Evolutionary conservation across 2,113 vertebrate species (phyloP).

Genomic region (Chionodraco myersi): DNA sequence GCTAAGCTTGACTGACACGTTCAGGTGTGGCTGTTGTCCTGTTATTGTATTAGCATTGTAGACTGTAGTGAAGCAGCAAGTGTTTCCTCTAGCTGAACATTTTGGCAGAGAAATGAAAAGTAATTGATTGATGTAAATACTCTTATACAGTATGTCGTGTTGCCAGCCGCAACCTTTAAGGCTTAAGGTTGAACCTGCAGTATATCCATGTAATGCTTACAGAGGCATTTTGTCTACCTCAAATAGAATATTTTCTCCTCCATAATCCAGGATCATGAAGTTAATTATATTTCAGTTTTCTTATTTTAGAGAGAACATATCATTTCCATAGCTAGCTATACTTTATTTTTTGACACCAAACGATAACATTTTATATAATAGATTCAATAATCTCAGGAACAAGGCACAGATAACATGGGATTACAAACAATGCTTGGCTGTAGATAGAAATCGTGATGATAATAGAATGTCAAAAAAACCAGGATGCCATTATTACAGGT

Average conservation of each 20-base stretch:
- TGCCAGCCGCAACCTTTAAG: slow-evolving; percentile 4
- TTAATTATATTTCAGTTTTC: background rate
- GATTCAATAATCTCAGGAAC: background rate
- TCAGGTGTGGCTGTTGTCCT: slow-evolving; percentile 47
- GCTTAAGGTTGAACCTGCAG: background rate
- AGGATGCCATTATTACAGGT: background rate
- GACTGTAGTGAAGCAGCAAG: slow-evolving; percentile 6
- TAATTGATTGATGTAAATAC: slow-evolving; percentile 14
- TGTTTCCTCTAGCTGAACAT: slow-evolving; percentile 16
- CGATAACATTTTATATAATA: background rate
- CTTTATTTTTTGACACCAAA: background rate
- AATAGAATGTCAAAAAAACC: too few relatives aligned
- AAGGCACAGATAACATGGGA: background rate
- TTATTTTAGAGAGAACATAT: background rate
- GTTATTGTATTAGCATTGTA: slow-evolving; percentile 46
- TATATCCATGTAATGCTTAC: background rate
- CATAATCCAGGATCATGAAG: slow-evolving; percentile 8
- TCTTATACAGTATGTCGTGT: background rate
- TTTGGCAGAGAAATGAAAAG: slow-evolving; percentile 15
- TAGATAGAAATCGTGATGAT: too few relatives aligned
- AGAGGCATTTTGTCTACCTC: background rate
- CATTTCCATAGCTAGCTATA: background rate
- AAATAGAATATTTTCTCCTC: background rate
- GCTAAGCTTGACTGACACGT: slow-evolving; percentile 75
- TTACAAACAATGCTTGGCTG: background rate